These are phyloP conservation scores for Paraplagusia blochii DNA, from an alignment of 2,113 vertebrate species.

Conservation along the genomic window DNA sequence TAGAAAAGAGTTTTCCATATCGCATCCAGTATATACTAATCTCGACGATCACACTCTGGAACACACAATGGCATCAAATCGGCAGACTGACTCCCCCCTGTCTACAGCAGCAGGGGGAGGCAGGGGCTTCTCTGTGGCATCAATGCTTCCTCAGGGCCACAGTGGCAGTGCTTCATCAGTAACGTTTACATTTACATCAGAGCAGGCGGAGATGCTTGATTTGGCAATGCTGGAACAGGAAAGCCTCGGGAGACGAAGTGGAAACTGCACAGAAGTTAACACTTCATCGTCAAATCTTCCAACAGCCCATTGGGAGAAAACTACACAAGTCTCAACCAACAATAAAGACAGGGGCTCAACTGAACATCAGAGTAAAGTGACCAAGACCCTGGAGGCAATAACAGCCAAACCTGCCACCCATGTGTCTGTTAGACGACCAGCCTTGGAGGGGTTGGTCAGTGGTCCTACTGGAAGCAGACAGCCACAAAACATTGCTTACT, in stretches of 20 bases:
- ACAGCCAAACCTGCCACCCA: conserved; percentile 72
- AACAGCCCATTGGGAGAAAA: conserved; percentile 76
- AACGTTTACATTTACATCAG: conserved; percentile 85
- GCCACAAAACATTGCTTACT: conserved; percentile 76
- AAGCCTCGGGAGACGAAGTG: conserved; percentile 78
- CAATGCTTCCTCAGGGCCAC: conserved; percentile 89
- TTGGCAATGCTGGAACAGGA: conserved; percentile 94
- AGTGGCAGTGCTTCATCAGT: conserved; percentile 75
- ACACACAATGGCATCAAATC: conserved; percentile 69
- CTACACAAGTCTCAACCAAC: conserved; percentile 63
- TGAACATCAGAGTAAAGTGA: conserved; percentile 62
- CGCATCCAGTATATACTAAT: conserved; percentile 78
- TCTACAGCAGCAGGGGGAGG: conserved; percentile 84
- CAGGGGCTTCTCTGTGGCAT: conserved; percentile 92
- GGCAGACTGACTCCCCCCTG: conserved; percentile 88
- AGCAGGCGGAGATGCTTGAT: conserved; percentile 93
- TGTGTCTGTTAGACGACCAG: conserved; percentile 69
- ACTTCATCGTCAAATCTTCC: conserved; percentile 58
- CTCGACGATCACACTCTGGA: conserved; percentile 82
- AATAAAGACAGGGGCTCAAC: conserved; percentile 61
- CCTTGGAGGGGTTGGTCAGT: conserved; percentile 75
- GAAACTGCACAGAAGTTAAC: conserved; percentile 60
- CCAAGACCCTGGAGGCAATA: conserved; percentile 68
- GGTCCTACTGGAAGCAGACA: conserved; percentile 74
- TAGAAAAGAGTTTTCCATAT: conserved; percentile 72